phyloP scores from a whole-genome alignment of 2,888 invertebrate species.

The Epiblema foenella region DNA sequence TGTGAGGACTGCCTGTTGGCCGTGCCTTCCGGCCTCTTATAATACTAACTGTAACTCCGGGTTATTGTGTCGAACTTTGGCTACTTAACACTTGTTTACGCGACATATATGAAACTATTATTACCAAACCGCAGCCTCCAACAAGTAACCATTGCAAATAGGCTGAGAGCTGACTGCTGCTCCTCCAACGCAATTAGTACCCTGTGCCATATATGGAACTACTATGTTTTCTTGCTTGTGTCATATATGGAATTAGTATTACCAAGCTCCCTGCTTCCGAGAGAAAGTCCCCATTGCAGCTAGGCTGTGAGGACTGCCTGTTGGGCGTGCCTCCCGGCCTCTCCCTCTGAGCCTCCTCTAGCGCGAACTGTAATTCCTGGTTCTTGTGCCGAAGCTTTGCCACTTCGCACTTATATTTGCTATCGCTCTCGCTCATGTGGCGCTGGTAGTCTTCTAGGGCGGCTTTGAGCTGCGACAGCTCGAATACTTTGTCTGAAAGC shows the following conservation, averaged over 20 bases:
- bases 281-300: slow-evolving; percentile 80
- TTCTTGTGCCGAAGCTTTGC: slow-evolving; percentile 85
- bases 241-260: slow-evolving; percentile 47
- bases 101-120: too few relatives aligned
- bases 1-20: slow-evolving; percentile 73
- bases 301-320: slow-evolving; percentile 74
- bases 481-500: slow-evolving; percentile 91
- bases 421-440: slow-evolving; percentile 86
- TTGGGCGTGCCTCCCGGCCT: slow-evolving; percentile 68
- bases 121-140: too few relatives aligned
- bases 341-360: slow-evolving; percentile 73
- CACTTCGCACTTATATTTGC: slow-evolving; percentile 84
- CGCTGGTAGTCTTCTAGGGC: slow-evolving; percentile 88
- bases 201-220: too few relatives aligned
- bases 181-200: too few relatives aligned
- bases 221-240: not conserved
- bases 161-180: too few relatives aligned
- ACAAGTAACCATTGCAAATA: too few relatives aligned
- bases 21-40: slow-evolving; percentile 71
- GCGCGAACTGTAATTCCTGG: slow-evolving; percentile 76
- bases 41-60: slow-evolving; percentile 76
- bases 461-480: slow-evolving; percentile 87
- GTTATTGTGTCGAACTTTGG: slow-evolving; percentile 84
- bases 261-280: slow-evolving; percentile 87
- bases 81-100: slow-evolving; percentile 84